Base-by-base conservation (phyloP, 2,888 invertebrate genomes). In the Dasypogon diadema region DNA sequence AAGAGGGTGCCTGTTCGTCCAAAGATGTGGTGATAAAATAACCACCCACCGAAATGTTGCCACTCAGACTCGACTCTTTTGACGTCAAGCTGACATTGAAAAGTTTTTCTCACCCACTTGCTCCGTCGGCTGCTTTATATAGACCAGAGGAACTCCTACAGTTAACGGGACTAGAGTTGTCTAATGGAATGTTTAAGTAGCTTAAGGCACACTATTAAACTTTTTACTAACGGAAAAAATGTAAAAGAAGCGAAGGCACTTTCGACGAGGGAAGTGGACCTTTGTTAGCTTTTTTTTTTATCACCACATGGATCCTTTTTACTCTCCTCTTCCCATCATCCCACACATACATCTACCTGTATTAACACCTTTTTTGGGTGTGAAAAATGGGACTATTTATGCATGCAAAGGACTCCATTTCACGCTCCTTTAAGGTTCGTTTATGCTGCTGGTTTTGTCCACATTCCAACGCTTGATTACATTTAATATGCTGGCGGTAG, bases 11-110 rank as follows among this genome's bases (percentile, higher is more conserved):
- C 24, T 68, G 65, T 10, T 26, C 14, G 65, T 21, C 65, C 65
- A 48, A 46, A 24, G 65, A 68, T 68, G n/a, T n/a, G 65, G 22
- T 68, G 48, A 68, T 21, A 68, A 48, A 68, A 48, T 21, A 48
- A 68, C n/a, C 48, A 10, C 65, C 24, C 48, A 68, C 48, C 24
- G 26, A 65, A 48, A 68, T 68, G 65, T 68, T 48, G 65, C 65
- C 65, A 68, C 48, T 46, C 46, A 48, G 54, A 70, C 70, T 54
- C 4, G 18, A 54, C 54, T 54, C 22, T 46, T 34, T 48, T 70
- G 70, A 70, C 54, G 70, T 70, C 51, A 70, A 54, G 14, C 70
- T 51, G 51, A 70, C 70, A 70, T 51, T 70, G 65, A 68, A 70
- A 54, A 70, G 30, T 37, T 34, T 24, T 30, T 34, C 54, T 6